Percentiles rank a stretch among this genome's conserved stretches.
Evolutionary conservation across 1,140 invertebrate genomes (phyloP).

Genomic region (Yoshiicerus persimilis): DNA sequence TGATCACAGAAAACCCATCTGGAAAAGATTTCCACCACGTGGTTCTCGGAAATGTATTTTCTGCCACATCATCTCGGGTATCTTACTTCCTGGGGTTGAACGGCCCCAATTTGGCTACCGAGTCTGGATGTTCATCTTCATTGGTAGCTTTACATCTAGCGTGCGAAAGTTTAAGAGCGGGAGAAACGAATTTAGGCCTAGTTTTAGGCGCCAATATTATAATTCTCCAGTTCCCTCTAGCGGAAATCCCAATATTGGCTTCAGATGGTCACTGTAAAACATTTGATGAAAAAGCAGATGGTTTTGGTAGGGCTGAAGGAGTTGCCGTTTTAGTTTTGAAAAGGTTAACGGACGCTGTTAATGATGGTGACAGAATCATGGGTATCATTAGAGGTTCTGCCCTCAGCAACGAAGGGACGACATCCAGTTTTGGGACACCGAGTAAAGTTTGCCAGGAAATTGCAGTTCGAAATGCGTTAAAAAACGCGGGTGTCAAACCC

Average conservation of each 20-base stretch:
- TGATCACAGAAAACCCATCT: neutral
- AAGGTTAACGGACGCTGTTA: neutral
- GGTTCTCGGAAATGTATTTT: neutral
- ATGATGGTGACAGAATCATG: neutral
- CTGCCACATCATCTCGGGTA: neutral
- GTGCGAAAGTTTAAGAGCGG: no score
- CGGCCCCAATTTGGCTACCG: no score
- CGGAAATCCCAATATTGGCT: neutral
- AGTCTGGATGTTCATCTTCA: no score
- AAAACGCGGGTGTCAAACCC: slow-evolving; percentile 86
- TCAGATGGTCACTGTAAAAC: neutral
- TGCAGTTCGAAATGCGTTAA: slow-evolving; percentile 84
- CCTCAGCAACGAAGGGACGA: neutral
- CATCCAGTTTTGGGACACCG: slow-evolving; percentile 60
- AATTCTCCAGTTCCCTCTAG: neutral
- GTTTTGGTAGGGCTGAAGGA: neutral
- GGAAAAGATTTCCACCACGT: neutral
- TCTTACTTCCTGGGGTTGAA: neutral
- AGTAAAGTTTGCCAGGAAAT: slow-evolving; percentile 77
- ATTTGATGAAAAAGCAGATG: neutral
- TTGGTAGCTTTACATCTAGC: no score
- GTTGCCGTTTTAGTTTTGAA: neutral
- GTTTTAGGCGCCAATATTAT: neutral
- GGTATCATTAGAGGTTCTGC: neutral
- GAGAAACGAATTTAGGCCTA: neutral